phyloP scores from a whole-genome alignment of 2,113 vertebrate species.

The Eulemur macaco region DNA sequence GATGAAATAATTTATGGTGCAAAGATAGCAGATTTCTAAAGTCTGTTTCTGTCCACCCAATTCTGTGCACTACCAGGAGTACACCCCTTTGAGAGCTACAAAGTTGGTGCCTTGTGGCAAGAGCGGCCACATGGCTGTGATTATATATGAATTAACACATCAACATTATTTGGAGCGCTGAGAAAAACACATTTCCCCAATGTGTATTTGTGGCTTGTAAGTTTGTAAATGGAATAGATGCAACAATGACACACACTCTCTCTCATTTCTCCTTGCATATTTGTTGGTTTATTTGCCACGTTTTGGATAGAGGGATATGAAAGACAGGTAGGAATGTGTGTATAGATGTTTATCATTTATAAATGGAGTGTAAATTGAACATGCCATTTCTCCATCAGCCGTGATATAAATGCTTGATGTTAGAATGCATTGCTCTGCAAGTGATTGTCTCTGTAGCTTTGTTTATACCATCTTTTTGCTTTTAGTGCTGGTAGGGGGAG shows the following conservation, averaged over 20 bases:
- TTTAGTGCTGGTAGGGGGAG: slow-evolving; percentile 2
- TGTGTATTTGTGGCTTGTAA: slow-evolving; percentile 71
- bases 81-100: slow-evolving; percentile 20
- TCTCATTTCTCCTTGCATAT: not conserved
- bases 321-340: slow-evolving; percentile 68
- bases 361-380: slow-evolving; percentile 73
- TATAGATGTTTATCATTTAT: slow-evolving; percentile 48
- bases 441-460: slow-evolving; percentile 38
- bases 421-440: slow-evolving; percentile 65
- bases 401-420: slow-evolving; percentile 67
- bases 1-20: slow-evolving; percentile 64
- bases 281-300: slow-evolving; percentile 48
- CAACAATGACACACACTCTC: slow-evolving; percentile 62
- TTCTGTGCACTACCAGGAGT: slow-evolving; percentile 4
- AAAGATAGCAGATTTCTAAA: slow-evolving; percentile 64
- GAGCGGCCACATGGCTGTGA: slow-evolving; percentile 58
- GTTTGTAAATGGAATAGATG: slow-evolving; percentile 75
- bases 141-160: slow-evolving; percentile 75
- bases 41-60: slow-evolving; percentile 56
- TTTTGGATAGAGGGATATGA: slow-evolving; percentile 10
- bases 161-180: slow-evolving; percentile 57
- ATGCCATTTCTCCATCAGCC: slow-evolving; percentile 68
- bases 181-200: slow-evolving; percentile 77
- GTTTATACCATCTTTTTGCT: slow-evolving; percentile 57
- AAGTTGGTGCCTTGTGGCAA: slow-evolving; percentile 47